Evolutionary conservation across 2,797 vertebrate species (phyloP).

Genomic region (Carcharodon carcharias): DNA sequence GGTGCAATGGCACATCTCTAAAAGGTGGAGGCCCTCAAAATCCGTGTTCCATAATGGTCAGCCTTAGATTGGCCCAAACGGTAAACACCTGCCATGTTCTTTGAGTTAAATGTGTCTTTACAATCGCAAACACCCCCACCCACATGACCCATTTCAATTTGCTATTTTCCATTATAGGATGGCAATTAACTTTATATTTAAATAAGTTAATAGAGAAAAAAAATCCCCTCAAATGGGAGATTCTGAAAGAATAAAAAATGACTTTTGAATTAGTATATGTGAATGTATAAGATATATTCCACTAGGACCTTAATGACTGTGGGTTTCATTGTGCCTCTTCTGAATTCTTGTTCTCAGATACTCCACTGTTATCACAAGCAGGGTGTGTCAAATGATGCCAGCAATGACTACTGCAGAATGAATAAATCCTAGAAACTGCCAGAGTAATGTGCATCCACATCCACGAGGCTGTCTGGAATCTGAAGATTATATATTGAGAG

Average conservation of each 20-base stretch:
- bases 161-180: neutral
- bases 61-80: neutral
- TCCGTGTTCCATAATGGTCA: neutral
- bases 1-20: neutral
- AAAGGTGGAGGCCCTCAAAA: neutral
- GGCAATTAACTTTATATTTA: neutral
- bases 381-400: neutral
- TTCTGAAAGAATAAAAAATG: neutral
- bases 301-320: neutral
- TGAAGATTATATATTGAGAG: neutral
- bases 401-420: neutral
- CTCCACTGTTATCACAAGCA: neutral
- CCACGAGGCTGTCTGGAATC: neutral
- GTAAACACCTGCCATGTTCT: neutral
- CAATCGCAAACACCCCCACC: no score
- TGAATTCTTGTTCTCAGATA: neutral
- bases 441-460: neutral
- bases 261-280: neutral
- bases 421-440: neutral
- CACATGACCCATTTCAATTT: neutral
- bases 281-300: neutral
- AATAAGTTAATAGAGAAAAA: neutral
- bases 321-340: neutral
- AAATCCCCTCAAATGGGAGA: neutral
- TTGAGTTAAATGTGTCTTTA: neutral